phyloP scores from a whole-genome alignment of 2,113 vertebrate species.

The Sylvilagus bachmani region DNA sequence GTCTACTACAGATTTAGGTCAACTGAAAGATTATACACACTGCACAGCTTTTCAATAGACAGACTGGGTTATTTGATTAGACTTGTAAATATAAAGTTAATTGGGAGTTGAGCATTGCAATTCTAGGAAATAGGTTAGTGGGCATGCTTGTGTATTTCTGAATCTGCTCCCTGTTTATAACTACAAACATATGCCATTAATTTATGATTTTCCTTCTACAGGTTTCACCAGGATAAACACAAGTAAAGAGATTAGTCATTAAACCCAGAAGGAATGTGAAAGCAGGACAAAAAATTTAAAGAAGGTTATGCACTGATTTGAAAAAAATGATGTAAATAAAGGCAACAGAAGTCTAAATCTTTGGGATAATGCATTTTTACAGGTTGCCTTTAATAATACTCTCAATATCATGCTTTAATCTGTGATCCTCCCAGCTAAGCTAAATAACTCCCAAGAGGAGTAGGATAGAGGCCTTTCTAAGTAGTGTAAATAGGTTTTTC shows the following conservation, averaged over 20 bases:
- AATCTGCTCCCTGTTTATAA: conserved; percentile 73
- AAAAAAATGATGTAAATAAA: conserved; percentile 61
- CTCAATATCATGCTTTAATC: conserved; percentile 22
- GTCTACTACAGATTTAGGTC: conserved; percentile 43
- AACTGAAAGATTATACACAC: conserved; percentile 30
- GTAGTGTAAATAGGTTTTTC: neutral
- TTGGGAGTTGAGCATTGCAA: conserved; percentile 54
- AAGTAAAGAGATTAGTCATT: conserved; percentile 78
- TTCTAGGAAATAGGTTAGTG: conserved; percentile 69
- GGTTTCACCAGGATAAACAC: conserved; percentile 68
- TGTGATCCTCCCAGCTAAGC: conserved; percentile 35
- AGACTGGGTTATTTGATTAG: conserved; percentile 16
- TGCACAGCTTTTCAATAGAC: neutral
- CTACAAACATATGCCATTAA: conserved; percentile 58
- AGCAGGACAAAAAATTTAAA: conserved; percentile 75
- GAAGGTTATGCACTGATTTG: conserved; percentile 48
- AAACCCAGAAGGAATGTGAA: conserved; percentile 74
- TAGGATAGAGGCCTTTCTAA: conserved; percentile 20
- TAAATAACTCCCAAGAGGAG: conserved; percentile 56
- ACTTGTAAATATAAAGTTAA: conserved; percentile 71
- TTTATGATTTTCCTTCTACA: conserved; percentile 64
- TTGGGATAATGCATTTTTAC: conserved; percentile 66
- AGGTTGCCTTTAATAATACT: conserved; percentile 54
- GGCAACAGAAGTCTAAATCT: conserved; percentile 73
- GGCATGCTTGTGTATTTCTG: conserved; percentile 67